Base-by-base conservation (phyloP, 2,888 invertebrate species). In the Xylocampa areola region DNA sequence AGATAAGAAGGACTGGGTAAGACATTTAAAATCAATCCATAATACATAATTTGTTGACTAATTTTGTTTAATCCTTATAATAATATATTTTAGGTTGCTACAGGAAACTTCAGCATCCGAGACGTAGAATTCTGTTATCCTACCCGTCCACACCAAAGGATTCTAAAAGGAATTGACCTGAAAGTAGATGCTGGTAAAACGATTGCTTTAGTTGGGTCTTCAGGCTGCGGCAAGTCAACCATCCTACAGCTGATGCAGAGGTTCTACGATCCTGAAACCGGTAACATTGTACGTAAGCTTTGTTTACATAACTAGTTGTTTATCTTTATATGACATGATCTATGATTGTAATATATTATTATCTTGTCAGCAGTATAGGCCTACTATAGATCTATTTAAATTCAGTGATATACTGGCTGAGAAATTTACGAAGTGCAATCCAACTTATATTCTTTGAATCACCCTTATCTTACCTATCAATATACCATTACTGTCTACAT, bases 211-310 rank as follows among this genome's bases (percentile, higher is more conserved):
- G 97, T 96, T 4, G 96, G 96, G 0, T 95, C 96, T 1, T 96
- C 96, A 8, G 97, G 97, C 1, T 97, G 97, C 70, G 97, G 97
- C 4, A 97, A 97, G 82, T 97, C 97, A 0, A 97, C 97, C 0
- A 95, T 96, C 45, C 94, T 97, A 30, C 97, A 97, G 77, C 88
- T 98, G 2, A 86, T 98, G 59, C 96, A 97, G 80, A 91, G 98
- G 39, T 96, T 97, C 80, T 98, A 98, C 83, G 97, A 97, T 81
- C 96, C 97, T 61, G 95, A 94, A 37, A 94, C 92, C 1, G 96
- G 96, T 5, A 93, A 84, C 27, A 95, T 94, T 55, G 75, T 77
- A 57, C 36, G 77, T 66, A 44, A n/a, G n/a, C n/a, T n/a, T n/a
- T n/a, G n/a, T n/a, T n/a, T n/a, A n/a, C n/a, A n/a, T n/a, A n/a